Conservation (phyloP, 1,140 invertebrate species). For the Papilio aristodemus region DNA sequence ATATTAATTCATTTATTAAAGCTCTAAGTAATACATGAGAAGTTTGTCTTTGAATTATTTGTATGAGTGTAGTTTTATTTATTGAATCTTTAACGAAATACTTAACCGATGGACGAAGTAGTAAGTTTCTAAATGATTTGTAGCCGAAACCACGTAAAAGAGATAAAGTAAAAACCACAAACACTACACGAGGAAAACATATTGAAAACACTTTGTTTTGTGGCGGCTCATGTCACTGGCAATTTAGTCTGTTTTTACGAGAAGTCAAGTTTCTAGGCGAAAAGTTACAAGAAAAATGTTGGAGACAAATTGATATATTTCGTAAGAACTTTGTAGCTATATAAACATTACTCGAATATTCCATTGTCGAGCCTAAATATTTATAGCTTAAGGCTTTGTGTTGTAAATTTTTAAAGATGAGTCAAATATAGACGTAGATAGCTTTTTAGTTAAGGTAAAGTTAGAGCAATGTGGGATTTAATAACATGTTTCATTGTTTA, state of each 20-base stretch:
- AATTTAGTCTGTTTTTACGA: conserved; percentile 41
- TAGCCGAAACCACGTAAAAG: conserved; percentile 12
- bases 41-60: no score
- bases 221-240: conserved; percentile 41
- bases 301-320: conserved; percentile 10
- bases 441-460: background rate
- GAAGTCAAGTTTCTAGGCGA: conserved; percentile 25
- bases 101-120: no score
- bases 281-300: conserved; percentile 13
- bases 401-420: conserved; percentile 10
- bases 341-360: conserved; percentile 9
- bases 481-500: background rate
- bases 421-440: background rate
- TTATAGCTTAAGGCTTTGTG: background rate
- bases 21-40: no score
- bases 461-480: background rate
- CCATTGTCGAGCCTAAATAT: conserved; percentile 7
- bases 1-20: no score
- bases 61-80: no score
- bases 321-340: background rate
- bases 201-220: conserved; percentile 41
- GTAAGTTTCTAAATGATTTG: background rate
- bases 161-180: conserved; percentile 32
- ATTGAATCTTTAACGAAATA: background rate
- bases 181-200: conserved; percentile 28